phyloP scores from a whole-genome alignment of 2,113 vertebrate species.

The Martes martes region DNA sequence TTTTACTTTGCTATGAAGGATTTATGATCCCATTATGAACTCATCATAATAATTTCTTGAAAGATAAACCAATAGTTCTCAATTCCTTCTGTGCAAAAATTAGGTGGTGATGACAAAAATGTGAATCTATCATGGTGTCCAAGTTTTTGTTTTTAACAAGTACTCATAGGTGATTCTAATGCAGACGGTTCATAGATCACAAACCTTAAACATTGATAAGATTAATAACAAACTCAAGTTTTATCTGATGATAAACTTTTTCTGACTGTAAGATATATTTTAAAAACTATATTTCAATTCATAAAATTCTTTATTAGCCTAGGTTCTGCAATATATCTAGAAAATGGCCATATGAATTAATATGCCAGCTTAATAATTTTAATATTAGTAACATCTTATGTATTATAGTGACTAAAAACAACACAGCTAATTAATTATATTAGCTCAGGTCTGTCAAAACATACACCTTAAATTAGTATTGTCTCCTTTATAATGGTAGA shows the following conservation, averaged over 20 bases:
- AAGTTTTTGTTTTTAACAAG: not conserved
- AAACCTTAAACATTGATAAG: not conserved
- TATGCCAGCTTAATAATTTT: not conserved
- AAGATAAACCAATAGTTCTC: not conserved
- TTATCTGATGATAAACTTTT: slow-evolving; percentile 52
- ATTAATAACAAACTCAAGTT: not conserved
- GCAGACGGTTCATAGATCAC: not conserved
- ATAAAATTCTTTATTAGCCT: slow-evolving; percentile 58
- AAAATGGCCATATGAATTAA: not conserved
- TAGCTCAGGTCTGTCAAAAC: not conserved
- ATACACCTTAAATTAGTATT: not conserved
- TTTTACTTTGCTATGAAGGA: not conserved
- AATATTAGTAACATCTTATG: not conserved
- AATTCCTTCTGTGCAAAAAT: not conserved
- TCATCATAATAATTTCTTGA: not conserved
- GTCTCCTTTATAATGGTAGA: not conserved
- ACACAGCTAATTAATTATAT: not conserved
- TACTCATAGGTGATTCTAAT: not conserved
- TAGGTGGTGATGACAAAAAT: not conserved
- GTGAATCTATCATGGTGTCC: not conserved
- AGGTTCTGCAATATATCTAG: not conserved
- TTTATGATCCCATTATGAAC: not conserved
- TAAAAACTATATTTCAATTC: slow-evolving; percentile 61
- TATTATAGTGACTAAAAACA: not conserved
- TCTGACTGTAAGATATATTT: slow-evolving; percentile 73